phyloP scores from a whole-genome alignment of 2,797 vertebrate genomes.

The Eulemur rubriventer region DNA sequence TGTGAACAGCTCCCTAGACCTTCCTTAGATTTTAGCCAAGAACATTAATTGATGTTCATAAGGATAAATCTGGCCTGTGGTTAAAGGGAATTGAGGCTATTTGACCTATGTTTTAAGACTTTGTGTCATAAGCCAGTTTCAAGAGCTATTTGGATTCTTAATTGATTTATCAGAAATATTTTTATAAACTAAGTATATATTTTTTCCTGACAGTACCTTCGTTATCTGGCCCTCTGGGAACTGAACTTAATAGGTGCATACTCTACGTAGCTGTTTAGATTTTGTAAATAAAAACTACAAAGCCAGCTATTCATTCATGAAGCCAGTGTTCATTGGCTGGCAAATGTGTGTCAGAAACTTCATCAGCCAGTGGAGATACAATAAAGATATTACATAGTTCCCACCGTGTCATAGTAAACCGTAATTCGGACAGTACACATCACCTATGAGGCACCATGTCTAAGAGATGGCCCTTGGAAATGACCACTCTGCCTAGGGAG shows the following conservation, averaged over 20 bases:
- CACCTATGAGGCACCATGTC: not conserved
- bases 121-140: not conserved
- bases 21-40: not conserved
- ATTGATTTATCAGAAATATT: not conserved
- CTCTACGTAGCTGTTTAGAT: not conserved
- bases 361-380: not conserved
- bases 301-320: not conserved
- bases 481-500: not conserved
- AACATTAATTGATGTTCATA: not conserved
- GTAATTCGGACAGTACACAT: not conserved
- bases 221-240: not conserved
- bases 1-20: rapidly evolving
- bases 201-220: not conserved
- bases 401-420: not conserved
- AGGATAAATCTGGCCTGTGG: not conserved
- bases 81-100: not conserved
- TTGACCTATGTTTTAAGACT: not conserved
- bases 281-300: not conserved
- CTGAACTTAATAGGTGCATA: not conserved
- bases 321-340: not conserved
- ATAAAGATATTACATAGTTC: not conserved
- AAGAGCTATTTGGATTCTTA: not conserved
- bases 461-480: not conserved
- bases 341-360: not conserved
- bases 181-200: not conserved